Percentiles rank a stretch among this genome's conserved stretches.
phyloP scores from a whole-genome alignment of 2,888 invertebrate genomes.

The Sepiola atlantica region DNA sequence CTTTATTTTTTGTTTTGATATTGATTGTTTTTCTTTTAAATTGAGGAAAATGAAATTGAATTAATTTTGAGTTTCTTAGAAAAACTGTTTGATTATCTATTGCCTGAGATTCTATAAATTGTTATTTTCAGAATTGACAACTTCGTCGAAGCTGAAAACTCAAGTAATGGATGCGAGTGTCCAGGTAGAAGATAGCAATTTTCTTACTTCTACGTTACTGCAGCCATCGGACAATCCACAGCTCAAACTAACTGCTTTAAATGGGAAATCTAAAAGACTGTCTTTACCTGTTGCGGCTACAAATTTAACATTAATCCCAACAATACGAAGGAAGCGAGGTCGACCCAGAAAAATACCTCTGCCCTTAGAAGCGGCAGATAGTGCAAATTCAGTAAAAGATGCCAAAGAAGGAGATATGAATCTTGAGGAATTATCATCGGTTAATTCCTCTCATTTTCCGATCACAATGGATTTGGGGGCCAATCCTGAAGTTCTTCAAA shows the following conservation, averaged over 20 bases:
- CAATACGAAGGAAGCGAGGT: background rate
- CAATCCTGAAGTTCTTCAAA: background rate
- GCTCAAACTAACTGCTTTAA: background rate
- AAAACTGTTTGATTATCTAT: no score
- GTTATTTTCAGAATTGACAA: background rate
- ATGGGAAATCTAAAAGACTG: background rate
- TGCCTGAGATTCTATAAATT: background rate
- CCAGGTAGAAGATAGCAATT: conserved; percentile 4
- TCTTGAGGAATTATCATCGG: background rate
- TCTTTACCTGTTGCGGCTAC: background rate
- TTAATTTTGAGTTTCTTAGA: no score
- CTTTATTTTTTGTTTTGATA: no score
- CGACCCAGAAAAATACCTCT: background rate
- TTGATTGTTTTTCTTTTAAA: no score
- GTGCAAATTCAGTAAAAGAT: background rate
- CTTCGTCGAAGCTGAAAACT: background rate
- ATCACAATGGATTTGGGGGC: background rate
- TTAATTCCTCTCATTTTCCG: background rate
- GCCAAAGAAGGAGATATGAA: background rate
- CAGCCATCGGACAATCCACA: background rate
- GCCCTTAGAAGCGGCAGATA: background rate
- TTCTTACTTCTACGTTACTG: background rate
- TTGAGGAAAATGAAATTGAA: no score
- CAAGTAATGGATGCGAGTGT: conserved; percentile 24
- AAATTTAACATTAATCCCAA: background rate